These are phyloP conservation scores for Aromia moschata DNA, from an alignment of 2,888 invertebrate genomes.

Conservation along the genomic window DNA sequence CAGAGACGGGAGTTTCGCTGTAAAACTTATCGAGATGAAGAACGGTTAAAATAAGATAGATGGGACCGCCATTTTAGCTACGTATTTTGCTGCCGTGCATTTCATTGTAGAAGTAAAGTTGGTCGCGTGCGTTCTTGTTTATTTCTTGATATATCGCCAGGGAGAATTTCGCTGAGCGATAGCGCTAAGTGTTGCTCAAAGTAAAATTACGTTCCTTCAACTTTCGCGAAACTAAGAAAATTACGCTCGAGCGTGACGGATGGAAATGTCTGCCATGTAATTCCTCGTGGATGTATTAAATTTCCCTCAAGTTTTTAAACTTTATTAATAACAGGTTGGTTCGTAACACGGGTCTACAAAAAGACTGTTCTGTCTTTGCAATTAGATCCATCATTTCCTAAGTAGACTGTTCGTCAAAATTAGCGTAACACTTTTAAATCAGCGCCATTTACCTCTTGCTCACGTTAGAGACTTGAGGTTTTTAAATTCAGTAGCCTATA, in stretches of 20 bases:
- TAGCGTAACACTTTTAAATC: too few relatives aligned
- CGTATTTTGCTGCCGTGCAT: constrained; percentile 60
- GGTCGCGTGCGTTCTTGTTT: constrained; percentile 37
- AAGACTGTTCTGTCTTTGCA: too few relatives aligned
- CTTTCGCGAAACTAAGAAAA: constrained; percentile 61
- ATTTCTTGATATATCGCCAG: constrained; percentile 32
- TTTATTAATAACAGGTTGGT: too few relatives aligned
- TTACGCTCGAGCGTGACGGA: constrained; percentile 52
- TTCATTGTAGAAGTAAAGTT: constrained; percentile 54
- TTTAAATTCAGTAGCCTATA: too few relatives aligned
- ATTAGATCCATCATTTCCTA: too few relatives aligned
- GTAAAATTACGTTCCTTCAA: constrained; percentile 61
- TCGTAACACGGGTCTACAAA: too few relatives aligned
- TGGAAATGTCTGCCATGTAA: constrained; percentile 32
- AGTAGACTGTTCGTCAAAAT: too few relatives aligned
- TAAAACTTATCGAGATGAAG: constrained; percentile 57
- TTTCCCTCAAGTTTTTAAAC: background rate
- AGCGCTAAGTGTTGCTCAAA: constrained; percentile 57
- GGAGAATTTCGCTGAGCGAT: constrained; percentile 46
- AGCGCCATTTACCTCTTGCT: too few relatives aligned
- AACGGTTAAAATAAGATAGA: constrained; percentile 61
- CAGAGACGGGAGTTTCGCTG: constrained; percentile 31
- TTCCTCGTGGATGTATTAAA: background rate
- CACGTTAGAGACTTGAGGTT: too few relatives aligned
- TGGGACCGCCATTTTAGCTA: constrained; percentile 60